These are phyloP conservation scores for Daktulosphaira vitifoliae DNA, from an alignment of 1,140 invertebrate species.

Conservation along the genomic window DNA sequence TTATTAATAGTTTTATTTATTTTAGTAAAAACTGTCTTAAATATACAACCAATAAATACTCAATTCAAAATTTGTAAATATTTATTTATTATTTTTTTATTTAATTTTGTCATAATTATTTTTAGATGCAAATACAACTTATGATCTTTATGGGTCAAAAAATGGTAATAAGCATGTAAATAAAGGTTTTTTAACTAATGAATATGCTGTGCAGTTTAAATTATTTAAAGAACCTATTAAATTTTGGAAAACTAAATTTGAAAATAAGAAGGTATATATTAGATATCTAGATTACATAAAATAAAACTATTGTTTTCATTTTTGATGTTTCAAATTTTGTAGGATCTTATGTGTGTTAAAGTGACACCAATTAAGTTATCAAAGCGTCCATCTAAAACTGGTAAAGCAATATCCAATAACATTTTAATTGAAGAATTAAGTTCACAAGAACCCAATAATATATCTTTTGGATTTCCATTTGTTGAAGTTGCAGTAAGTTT, in stretches of 20 bases:
- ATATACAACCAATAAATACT: too few species aligned
- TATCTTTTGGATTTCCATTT: constrained; percentile 42
- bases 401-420: background rate
- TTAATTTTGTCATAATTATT: background rate
- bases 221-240: constrained; percentile 73
- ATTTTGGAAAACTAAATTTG: constrained; percentile 69
- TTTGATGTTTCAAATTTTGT: constrained; percentile 13
- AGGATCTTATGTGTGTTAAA: constrained; percentile 44
- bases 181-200: constrained; percentile 77
- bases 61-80: too few species aligned
- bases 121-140: constrained; percentile 32
- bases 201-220: constrained; percentile 79
- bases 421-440: constrained; percentile 10
- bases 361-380: constrained; percentile 66
- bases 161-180: constrained; percentile 56
- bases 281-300: constrained; percentile 14
- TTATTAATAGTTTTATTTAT: too few species aligned
- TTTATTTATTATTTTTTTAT: too few species aligned
- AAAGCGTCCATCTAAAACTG: constrained; percentile 29
- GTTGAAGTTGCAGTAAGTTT: constrained; percentile 48
- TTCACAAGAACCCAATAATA: constrained; percentile 35
- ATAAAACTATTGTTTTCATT: background rate
- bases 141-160: constrained; percentile 57
- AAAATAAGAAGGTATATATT: constrained; percentile 56
- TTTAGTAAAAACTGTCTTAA: too few species aligned